Evolutionary conservation across 1,140 invertebrate genomes (phyloP).

Genomic region (Melanaphis sacchari): DNA sequence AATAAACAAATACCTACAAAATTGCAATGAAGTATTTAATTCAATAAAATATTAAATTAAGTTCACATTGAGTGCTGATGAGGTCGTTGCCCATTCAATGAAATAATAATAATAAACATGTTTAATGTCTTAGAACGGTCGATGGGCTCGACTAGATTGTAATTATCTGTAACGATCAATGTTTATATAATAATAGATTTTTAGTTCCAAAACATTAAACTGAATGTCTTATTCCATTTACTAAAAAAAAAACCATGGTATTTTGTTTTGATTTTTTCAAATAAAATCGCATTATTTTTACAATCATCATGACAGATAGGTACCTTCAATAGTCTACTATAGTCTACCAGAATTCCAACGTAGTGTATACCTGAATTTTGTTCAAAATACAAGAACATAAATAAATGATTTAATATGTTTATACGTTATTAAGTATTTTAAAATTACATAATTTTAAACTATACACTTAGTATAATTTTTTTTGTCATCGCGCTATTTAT

Average conservation of each 20-base stretch:
- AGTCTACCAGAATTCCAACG: neutral
- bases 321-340: neutral
- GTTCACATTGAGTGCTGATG: neutral
- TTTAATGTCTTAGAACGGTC: slow-evolving; percentile 47
- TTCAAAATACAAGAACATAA: neutral
- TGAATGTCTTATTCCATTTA: neutral
- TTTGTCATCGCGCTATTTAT: neutral
- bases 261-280: neutral
- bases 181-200: slow-evolving; percentile 22
- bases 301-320: neutral
- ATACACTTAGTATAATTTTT: neutral
- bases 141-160: slow-evolving; percentile 47
- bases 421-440: neutral
- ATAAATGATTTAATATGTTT: neutral
- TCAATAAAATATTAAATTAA: neutral
- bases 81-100: slow-evolving; percentile 40
- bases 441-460: neutral
- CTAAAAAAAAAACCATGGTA: neutral
- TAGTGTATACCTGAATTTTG: neutral
- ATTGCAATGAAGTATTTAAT: neutral
- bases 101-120: slow-evolving; percentile 29
- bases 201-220: slow-evolving; percentile 1
- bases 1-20: neutral
- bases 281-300: neutral
- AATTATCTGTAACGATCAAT: slow-evolving; percentile 51